Conservation (phyloP, 2,888 invertebrate genomes). For the Herminia tarsipennalis region DNA sequence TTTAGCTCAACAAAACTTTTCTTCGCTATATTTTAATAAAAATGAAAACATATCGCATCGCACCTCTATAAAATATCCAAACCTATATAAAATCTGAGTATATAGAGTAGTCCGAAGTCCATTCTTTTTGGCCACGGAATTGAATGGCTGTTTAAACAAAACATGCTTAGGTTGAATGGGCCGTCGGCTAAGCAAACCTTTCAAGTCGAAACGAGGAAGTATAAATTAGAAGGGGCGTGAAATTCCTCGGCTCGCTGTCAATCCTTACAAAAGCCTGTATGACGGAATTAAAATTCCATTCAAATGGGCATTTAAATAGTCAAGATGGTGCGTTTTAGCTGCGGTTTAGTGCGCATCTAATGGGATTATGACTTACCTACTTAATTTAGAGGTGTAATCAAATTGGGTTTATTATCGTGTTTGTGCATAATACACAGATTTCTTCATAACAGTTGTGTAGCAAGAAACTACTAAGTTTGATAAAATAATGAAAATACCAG, state of each 20-base stretch:
- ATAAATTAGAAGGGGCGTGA: conserved; percentile 77
- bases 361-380: conserved; percentile 1
- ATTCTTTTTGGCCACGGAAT: conserved; percentile 15
- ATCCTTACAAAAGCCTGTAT: conserved; percentile 62
- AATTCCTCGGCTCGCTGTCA: conserved; percentile 68
- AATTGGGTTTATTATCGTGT: too few species aligned
- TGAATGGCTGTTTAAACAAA: conserved; percentile 34
- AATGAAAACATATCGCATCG: too few species aligned
- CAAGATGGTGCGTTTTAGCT: conserved; percentile 3
- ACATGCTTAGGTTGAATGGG: conserved; percentile 31
- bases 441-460: too few species aligned
- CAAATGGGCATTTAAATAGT: conserved; percentile 39
- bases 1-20: too few species aligned
- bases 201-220: conserved; percentile 64
- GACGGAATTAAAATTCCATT: conserved; percentile 70
- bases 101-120: not conserved
- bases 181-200: conserved; percentile 27
- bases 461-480: not conserved
- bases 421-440: too few species aligned
- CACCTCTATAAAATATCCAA: too few species aligned
- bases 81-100: too few species aligned
- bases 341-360: conserved; percentile 2
- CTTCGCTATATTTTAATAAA: too few species aligned
- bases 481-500: not conserved
- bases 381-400: not conserved